Evolutionary conservation across 1,140 invertebrate species (phyloP).

Genomic region (Drosophila repletoides): DNA sequence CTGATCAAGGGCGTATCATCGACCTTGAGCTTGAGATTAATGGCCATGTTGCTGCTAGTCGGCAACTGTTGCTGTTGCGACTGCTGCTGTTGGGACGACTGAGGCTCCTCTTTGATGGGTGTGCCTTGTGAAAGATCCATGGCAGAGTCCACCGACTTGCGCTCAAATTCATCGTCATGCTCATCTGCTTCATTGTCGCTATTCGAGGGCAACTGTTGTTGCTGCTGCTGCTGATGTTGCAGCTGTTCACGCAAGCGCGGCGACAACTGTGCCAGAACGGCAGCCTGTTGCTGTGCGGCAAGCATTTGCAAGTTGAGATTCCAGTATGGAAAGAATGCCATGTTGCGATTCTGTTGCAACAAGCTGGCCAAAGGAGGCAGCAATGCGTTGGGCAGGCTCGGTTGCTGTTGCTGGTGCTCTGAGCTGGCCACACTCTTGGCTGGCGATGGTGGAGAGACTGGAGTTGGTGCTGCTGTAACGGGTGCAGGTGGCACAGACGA

Average conservation of each 20-base stretch:
- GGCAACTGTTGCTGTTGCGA: slow-evolving; percentile 40
- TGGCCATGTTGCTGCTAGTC: slow-evolving; percentile 42
- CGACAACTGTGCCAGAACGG: slow-evolving; percentile 71
- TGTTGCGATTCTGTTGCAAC: slow-evolving; percentile 76
- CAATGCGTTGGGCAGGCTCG: slow-evolving; percentile 42
- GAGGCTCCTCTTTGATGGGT: slow-evolving; percentile 63
- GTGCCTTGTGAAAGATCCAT: slow-evolving; percentile 80
- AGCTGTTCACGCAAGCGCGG: slow-evolving; percentile 67
- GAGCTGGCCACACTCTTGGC: slow-evolving; percentile 61
- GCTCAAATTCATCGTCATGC: slow-evolving; percentile 70
- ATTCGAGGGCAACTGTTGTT: slow-evolving; percentile 23
- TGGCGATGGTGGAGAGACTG: slow-evolving; percentile 46
- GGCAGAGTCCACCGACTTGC: slow-evolving; percentile 75
- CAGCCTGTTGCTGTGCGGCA: slow-evolving; percentile 80
- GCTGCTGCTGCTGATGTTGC: slow-evolving; percentile 62
- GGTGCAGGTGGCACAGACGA: slow-evolving; percentile 6
- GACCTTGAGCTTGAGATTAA: slow-evolving; percentile 70
- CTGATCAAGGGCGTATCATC: slow-evolving; percentile 73
- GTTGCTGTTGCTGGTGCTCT: slow-evolving; percentile 40
- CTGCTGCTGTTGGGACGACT: slow-evolving; percentile 20
- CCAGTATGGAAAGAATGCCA: slow-evolving; percentile 82
- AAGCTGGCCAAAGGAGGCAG: slow-evolving; percentile 73
- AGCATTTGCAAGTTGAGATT: slow-evolving; percentile 82
- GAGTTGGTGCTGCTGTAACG: slow-evolving; percentile 32
- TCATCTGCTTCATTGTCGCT: slow-evolving; percentile 64